phyloP scores from a whole-genome alignment of 2,113 vertebrate species.

The Pholis gunnellus region DNA sequence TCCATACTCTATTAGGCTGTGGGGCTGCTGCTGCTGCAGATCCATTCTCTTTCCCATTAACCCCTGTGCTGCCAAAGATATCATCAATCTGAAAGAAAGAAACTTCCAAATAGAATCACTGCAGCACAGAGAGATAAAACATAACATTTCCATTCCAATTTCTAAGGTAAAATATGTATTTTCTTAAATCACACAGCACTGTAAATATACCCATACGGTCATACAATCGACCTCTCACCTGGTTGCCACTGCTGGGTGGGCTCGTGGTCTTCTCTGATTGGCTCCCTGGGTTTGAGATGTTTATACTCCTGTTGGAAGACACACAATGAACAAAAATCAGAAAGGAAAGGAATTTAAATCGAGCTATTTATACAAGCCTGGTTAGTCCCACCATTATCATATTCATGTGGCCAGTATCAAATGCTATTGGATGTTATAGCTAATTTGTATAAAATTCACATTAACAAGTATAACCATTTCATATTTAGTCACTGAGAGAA shows the following conservation, averaged over 20 bases:
- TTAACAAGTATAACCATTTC: constrained; percentile 19
- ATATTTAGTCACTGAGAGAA: neutral
- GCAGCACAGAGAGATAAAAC: neutral
- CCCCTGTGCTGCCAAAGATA: constrained; percentile 87
- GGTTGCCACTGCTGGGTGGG: constrained; percentile 80
- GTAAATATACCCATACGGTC: neutral
- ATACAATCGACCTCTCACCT: constrained; percentile 81
- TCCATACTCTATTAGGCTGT: constrained; percentile 88
- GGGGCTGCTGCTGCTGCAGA: constrained; percentile 71
- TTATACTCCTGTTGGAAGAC: constrained; percentile 82
- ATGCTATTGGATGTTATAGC: neutral
- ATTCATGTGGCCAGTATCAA: neutral
- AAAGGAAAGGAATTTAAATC: neutral
- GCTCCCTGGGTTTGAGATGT: constrained; percentile 88
- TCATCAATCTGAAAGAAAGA: constrained; percentile 87
- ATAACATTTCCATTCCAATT: neutral
- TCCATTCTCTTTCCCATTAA: constrained; percentile 90
- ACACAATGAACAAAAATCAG: constrained; percentile 2
- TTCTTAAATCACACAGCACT: neutral
- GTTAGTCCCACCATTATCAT: constrained; percentile 22
- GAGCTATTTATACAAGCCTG: neutral
- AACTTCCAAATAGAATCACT: neutral
- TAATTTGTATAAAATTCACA: neutral
- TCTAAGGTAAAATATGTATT: neutral
- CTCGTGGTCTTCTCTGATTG: constrained; percentile 87